These are phyloP conservation scores for Crocidura indochinensis DNA, from an alignment of 2,797 vertebrate genomes.

Conservation along the genomic window DNA sequence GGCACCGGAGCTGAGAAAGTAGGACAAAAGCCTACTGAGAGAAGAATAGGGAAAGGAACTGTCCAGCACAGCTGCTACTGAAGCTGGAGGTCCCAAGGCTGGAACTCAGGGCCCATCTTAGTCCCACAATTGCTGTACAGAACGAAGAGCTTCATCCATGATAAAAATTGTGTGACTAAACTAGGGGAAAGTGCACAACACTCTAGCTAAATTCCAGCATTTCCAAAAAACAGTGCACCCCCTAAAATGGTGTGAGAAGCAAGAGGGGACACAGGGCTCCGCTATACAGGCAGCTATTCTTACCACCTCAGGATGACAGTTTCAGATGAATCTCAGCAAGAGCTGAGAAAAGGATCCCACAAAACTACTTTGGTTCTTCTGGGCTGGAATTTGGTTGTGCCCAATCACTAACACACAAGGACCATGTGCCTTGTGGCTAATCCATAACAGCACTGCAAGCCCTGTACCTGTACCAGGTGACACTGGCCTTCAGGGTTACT, in stretches of 20 bases:
- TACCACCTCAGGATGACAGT: too few relatives aligned
- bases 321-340: background rate
- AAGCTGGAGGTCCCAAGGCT: too few relatives aligned
- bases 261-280: background rate
- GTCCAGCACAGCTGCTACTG: too few relatives aligned
- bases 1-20: too few relatives aligned
- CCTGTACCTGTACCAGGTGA: too few relatives aligned
- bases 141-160: constrained; percentile 54
- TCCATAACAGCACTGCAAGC: background rate
- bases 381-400: background rate
- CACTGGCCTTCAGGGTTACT: background rate
- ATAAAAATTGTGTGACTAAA: constrained; percentile 65
- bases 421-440: background rate
- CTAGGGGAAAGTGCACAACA: background rate
- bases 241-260: background rate
- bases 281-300: background rate
- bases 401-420: background rate
- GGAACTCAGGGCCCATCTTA: too few relatives aligned
- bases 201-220: constrained; percentile 4
- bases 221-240: background rate
- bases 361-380: background rate
- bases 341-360: background rate
- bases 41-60: too few relatives aligned
- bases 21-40: too few relatives aligned
- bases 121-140: background rate